phyloP scores from a whole-genome alignment of 35 echinoderm and acorn worm genomes.

The Antedon bifida region DNA sequence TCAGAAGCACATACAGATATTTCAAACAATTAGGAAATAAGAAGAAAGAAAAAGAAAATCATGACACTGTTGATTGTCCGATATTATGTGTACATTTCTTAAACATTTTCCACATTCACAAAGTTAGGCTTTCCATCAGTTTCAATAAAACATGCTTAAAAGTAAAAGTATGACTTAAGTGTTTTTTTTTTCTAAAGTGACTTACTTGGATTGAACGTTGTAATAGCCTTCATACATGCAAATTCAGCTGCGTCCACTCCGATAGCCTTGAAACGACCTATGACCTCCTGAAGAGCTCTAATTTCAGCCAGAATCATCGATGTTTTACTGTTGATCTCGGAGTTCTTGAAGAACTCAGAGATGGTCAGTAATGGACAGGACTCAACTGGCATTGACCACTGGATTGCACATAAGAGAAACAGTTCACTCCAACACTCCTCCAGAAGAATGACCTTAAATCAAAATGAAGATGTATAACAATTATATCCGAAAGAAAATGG shows the following conservation, averaged over 20 bases:
- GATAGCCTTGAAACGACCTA: slow-evolving; percentile 48
- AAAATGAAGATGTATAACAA: too few species aligned
- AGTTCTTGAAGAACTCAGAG: slow-evolving; percentile 29
- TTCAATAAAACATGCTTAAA: too few species aligned
- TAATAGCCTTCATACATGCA: slow-evolving; percentile 90
- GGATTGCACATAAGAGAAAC: slow-evolving; percentile 83
- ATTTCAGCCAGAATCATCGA: slow-evolving; percentile 44
- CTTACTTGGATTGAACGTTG: slow-evolving; percentile 88
- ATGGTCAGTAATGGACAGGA: slow-evolving; percentile 67
- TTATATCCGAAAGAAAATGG: too few species aligned
- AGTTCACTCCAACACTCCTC: slow-evolving; percentile 97
- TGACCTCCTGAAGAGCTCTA: slow-evolving; percentile 64
- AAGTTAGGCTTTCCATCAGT: too few species aligned
- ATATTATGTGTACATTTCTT: too few species aligned
- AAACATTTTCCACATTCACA: too few species aligned
- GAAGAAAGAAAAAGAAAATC: too few species aligned
- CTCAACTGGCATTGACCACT: slow-evolving; percentile 97
- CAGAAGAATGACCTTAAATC: slow-evolving; percentile 70
- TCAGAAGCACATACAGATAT: too few species aligned
- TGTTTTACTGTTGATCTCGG: slow-evolving; percentile 25
- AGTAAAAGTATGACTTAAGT: too few species aligned
- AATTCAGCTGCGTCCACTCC: slow-evolving; percentile 87
- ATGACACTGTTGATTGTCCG: too few species aligned
- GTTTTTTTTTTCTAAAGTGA: too few species aligned
- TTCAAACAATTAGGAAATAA: too few species aligned